Conservation (phyloP, 2,113 vertebrate species). For the Gavialis gangeticus region DNA sequence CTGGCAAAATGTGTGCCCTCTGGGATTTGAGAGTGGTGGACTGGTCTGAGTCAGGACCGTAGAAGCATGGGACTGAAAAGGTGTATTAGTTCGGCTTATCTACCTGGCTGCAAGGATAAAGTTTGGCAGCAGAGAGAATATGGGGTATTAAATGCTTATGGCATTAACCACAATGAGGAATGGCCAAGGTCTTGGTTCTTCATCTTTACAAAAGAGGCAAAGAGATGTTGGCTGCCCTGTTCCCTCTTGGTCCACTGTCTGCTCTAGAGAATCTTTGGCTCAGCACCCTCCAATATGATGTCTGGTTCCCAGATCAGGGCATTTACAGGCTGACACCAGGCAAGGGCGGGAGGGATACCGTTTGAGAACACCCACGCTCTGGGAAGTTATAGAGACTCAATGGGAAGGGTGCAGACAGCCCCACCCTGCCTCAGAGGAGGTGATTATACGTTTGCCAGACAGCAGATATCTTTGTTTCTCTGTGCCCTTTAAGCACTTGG, state of each 20-base stretch:
- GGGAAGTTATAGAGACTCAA: not conserved
- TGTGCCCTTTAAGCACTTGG: not conserved
- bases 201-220: not conserved
- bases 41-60: not conserved
- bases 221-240: not conserved
- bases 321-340: not conserved
- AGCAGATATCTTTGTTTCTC: not conserved
- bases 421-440: not conserved
- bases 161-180: rapidly evolving
- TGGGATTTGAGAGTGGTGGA: not conserved
- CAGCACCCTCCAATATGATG: not conserved
- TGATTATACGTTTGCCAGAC: not conserved
- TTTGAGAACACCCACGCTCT: not conserved
- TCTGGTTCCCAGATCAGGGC: conserved; percentile 1
- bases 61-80: not conserved
- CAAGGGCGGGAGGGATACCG: not conserved
- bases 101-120: not conserved
- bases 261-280: not conserved
- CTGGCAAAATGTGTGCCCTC: not conserved
- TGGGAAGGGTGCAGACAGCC: not conserved
- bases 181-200: not conserved
- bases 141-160: not conserved
- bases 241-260: not conserved
- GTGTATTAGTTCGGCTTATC: not conserved
- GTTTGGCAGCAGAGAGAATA: not conserved